phyloP scores from a whole-genome alignment of 2,113 vertebrate species.

The Phalacrocorax carbo region DNA sequence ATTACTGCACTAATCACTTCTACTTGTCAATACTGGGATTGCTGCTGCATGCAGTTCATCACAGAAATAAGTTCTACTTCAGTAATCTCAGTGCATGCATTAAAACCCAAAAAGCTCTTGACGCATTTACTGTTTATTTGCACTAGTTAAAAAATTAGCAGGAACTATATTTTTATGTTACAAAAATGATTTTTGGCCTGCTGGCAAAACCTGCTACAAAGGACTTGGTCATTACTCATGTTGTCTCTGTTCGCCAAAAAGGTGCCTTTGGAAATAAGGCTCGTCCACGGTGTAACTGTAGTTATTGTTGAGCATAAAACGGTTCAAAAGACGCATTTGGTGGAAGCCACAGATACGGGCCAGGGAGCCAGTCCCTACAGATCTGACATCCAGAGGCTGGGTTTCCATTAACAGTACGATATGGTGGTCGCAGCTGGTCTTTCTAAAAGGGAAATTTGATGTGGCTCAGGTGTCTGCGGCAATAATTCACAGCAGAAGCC shows the following conservation, averaged over 20 bases:
- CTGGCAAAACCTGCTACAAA: neutral
- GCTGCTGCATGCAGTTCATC: neutral
- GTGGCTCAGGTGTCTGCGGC: neutral
- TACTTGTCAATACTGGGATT: conserved; percentile 22
- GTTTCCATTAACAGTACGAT: neutral
- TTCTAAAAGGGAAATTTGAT: neutral
- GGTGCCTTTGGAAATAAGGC: neutral
- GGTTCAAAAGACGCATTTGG: neutral
- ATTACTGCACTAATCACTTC: conserved; percentile 31
- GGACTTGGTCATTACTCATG: neutral
- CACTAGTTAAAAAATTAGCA: conserved; percentile 43
- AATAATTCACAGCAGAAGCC: neutral
- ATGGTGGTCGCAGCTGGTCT: neutral
- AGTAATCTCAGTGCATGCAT: neutral
- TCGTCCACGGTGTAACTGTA: neutral
- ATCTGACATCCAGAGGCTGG: neutral
- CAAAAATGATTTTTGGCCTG: neutral
- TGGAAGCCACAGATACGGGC: neutral
- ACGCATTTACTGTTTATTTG: conserved; percentile 52
- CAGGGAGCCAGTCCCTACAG: neutral
- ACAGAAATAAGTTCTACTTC: conserved; percentile 14
- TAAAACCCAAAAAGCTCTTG: conserved; percentile 2
- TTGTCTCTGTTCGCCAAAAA: neutral
- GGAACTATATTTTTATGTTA: neutral
- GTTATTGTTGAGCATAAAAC: neutral